Evolutionary conservation across 2,888 invertebrate genomes (phyloP), one percentile per base, ranked within the genome.

Genomic region (Cerastis rubricosa): DNA sequence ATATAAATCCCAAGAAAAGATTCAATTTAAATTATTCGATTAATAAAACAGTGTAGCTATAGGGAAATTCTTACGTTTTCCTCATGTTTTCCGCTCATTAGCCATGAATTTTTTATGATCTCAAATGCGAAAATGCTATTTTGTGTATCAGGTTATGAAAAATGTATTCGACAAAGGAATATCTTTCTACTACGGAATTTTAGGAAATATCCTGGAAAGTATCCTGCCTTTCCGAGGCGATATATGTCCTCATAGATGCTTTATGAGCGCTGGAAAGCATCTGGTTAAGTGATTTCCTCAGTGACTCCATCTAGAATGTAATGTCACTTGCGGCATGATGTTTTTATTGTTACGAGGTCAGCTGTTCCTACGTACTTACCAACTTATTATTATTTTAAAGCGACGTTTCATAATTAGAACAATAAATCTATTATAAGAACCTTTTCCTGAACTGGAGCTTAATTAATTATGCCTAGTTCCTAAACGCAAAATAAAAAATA

Each of bases 11-110:
- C 47, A 76, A 71, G 68, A 81, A 85, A 77, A 76, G 47, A 76
- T 80, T 80, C 77, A 72, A 80, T 76, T 79, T 83, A 74, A 84
- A 83, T 86, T 82, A 85, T 86, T 75, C 73, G 43, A 76, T 81
- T 84, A 78, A 72, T 74, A 76, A 79, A 66, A 74, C 59, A 78
- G 63, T 71, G 22, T 64, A 40, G 45, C 63, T 77, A 79, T 76
- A 87, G 79, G 71, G 74, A 70, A 71, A 79, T 74, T 77, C 67
- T 63, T 35, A 67, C 61, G 63, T 71, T 85, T 76, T 85, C 69
- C 82, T 79, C 29, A 54, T 78, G 47, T 65, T 78, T 72, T 45
- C 29, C 49, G 68, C 65, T 87, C 76, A 78, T 85, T 77, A 78
- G 54, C 35, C 64, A 12, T 84, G 78, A 86, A 81, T 85, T 76